Evolutionary conservation across 2,797 vertebrate species (phyloP).

Genomic region (Yasuhikotakia modesta): DNA sequence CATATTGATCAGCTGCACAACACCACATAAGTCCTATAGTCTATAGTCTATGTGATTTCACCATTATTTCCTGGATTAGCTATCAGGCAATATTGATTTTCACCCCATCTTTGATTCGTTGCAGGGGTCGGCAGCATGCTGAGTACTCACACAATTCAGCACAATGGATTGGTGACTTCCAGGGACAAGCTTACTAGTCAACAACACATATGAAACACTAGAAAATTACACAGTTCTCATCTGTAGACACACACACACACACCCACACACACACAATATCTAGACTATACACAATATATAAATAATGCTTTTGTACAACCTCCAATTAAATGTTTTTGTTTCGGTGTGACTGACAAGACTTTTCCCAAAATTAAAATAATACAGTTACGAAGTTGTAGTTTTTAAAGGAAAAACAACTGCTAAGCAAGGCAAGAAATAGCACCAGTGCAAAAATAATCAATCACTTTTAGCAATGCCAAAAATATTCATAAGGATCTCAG

Average conservation of each 20-base stretch:
- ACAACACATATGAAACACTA: slow-evolving; percentile 60
- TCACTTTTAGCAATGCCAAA: slow-evolving; percentile 14
- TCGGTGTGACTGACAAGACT: background rate
- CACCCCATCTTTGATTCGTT: slow-evolving; percentile 65
- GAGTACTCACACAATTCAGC: slow-evolving; percentile 67
- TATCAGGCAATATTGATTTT: slow-evolving; percentile 77
- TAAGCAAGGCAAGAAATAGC: background rate
- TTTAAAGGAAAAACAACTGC: background rate
- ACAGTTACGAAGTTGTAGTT: background rate
- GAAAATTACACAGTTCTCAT: slow-evolving; percentile 32
- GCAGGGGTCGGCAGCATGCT: slow-evolving; percentile 61
- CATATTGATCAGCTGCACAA: slow-evolving; percentile 61
- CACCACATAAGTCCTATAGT: slow-evolving; percentile 56
- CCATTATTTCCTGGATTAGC: slow-evolving; percentile 75
- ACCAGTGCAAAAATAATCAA: background rate
- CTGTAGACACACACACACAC: background rate
- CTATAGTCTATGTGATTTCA: slow-evolving; percentile 68
- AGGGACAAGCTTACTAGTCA: slow-evolving; percentile 25
- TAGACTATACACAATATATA: too few species aligned
- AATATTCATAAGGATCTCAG: slow-evolving; percentile 48
- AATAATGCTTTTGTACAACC: too few species aligned
- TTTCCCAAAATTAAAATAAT: background rate
- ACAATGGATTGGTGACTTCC: slow-evolving; percentile 56
- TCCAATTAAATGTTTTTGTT: background rate
- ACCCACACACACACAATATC: too few species aligned